phyloP scores from a whole-genome alignment of 1,140 invertebrate species.

The Venturia canescens region DNA sequence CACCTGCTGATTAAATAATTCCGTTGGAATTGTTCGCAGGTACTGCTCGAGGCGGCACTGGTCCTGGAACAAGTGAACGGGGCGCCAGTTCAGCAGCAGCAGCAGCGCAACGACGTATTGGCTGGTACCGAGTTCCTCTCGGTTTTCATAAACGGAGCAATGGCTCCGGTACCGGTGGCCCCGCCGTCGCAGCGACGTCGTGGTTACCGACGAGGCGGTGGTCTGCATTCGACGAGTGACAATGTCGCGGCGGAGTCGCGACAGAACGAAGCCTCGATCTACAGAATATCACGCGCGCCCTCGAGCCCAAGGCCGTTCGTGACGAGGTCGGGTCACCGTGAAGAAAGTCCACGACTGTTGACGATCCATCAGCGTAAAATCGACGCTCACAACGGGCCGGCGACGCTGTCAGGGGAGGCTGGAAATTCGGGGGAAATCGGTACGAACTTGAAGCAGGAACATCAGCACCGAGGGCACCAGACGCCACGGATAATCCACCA shows the following conservation, averaged over 20 bases:
- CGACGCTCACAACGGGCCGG: conserved; percentile 65
- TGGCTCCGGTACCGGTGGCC: conserved; percentile 61
- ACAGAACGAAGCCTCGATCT: conserved; percentile 71
- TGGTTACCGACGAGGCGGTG: conserved; percentile 63
- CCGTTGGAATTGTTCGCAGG: conserved; percentile 58
- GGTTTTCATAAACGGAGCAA: conserved; percentile 77
- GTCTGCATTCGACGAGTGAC: conserved; percentile 58
- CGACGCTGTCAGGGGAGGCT: conserved; percentile 66
- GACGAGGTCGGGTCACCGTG: conserved; percentile 48
- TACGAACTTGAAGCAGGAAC: conserved; percentile 37
- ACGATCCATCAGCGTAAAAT: conserved; percentile 70
- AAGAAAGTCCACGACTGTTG: conserved; percentile 61
- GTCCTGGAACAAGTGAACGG: conserved; percentile 63
- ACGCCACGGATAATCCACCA: conserved; percentile 23
- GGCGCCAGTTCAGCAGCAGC: conserved; percentile 60
- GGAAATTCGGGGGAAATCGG: conserved; percentile 57
- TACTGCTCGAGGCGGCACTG: conserved; percentile 70
- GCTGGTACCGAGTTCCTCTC: conserved; percentile 79
- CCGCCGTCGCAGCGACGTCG: conserved; percentile 66
- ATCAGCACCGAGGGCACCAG: conserved; percentile 18
- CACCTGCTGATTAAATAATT: conserved; percentile 18
- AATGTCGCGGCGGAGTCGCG: conserved; percentile 70
- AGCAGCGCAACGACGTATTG: conserved; percentile 75
- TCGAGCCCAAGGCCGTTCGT: conserved; percentile 56
- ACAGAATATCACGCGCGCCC: conserved; percentile 70